Evolutionary conservation across 1,140 invertebrate genomes (phyloP).

Genomic region (Macrocentrus cingulum): DNA sequence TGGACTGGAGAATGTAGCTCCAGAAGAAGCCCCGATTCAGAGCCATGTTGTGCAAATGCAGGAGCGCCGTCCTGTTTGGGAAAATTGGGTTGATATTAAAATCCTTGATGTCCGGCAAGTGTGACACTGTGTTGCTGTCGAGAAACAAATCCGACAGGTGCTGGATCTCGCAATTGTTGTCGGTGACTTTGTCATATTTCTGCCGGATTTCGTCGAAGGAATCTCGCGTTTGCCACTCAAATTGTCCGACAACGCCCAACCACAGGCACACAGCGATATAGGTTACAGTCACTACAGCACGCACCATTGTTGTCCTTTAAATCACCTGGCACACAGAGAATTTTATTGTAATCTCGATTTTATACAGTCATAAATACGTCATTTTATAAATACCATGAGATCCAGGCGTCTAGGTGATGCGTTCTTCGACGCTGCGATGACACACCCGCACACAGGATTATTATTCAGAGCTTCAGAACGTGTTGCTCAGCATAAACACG

Average conservation of each 20-base stretch:
- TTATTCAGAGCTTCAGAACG: too few species aligned
- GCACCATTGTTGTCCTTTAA: conserved; percentile 14
- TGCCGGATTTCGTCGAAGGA: conserved; percentile 83
- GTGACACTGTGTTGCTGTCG: conserved; percentile 80
- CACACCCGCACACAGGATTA: too few species aligned
- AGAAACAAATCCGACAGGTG: conserved; percentile 83
- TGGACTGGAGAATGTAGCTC: conserved; percentile 91
- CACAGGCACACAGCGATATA: conserved; percentile 44
- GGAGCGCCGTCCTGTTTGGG: conserved; percentile 87
- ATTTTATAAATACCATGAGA: too few species aligned
- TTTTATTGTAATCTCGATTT: too few species aligned
- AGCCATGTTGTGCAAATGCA: conserved; percentile 96
- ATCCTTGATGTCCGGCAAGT: conserved; percentile 92
- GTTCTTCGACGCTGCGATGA: too few species aligned
- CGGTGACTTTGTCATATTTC: conserved; percentile 76
- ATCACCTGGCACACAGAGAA: too few species aligned
- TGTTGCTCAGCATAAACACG: not conserved
- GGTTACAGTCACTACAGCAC: conserved; percentile 26
- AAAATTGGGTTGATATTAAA: conserved; percentile 94
- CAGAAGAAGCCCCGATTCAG: conserved; percentile 92
- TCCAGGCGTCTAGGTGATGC: too few species aligned
- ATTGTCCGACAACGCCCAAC: conserved; percentile 77
- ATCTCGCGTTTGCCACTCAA: conserved; percentile 86
- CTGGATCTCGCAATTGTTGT: conserved; percentile 86
- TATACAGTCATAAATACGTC: too few species aligned